These are phyloP conservation scores for Pseudobourletiella spinata DNA, from an alignment of 1,140 invertebrate species.

Conservation along the genomic window DNA sequence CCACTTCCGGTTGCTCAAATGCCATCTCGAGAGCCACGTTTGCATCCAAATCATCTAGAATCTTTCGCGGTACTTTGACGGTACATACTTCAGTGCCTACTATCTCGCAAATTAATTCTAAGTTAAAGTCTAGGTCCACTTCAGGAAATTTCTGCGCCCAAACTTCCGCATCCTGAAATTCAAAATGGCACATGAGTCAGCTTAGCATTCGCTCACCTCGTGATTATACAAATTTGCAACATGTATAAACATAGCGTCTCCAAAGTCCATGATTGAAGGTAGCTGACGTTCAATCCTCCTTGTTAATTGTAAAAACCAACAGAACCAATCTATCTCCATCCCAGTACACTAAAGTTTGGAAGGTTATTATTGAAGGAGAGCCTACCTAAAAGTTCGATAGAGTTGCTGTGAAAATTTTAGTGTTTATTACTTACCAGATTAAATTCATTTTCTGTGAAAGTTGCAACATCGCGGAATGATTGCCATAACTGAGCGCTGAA, in stretches of 20 bases:
- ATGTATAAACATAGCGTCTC: no score
- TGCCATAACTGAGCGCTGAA: conserved; percentile 83
- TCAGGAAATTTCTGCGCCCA: conserved; percentile 61
- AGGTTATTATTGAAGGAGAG: no score
- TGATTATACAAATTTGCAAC: no score
- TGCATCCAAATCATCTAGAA: conserved; percentile 46
- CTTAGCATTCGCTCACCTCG: no score
- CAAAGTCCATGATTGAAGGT: no score
- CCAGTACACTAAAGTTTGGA: no score
- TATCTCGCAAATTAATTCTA: conserved; percentile 54
- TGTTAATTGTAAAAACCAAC: no score
- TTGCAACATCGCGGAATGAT: conserved; percentile 27
- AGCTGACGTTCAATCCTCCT: no score
- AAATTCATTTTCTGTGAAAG: conserved; percentile 34
- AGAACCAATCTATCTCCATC: no score
- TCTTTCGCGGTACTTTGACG: conserved; percentile 46
- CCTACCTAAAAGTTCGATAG: no score
- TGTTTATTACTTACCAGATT: conserved; percentile 39
- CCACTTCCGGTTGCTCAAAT: conserved; percentile 39
- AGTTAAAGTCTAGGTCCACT: conserved; percentile 58
- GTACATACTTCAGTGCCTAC: conserved; percentile 47
- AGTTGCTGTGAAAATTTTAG: no score
- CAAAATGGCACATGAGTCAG: no score
- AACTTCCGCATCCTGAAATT: conserved; percentile 40
- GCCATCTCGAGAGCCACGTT: conserved; percentile 49